phyloP scores from a whole-genome alignment of 2,113 vertebrate genomes.

The Ardeotis arabs region DNA sequence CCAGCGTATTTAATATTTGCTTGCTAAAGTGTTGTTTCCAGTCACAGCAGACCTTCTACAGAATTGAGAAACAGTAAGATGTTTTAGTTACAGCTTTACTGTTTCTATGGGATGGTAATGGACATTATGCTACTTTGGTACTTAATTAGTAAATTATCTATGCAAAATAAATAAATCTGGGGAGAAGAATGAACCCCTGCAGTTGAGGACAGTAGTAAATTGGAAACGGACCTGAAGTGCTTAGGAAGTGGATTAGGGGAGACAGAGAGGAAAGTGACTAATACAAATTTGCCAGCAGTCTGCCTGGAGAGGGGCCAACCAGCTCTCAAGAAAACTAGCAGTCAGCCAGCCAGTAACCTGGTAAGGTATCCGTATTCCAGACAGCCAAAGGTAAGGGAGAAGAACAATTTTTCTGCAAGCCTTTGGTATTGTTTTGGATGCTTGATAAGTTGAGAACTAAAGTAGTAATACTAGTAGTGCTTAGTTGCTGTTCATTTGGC shows the following conservation, averaged over 20 bases:
- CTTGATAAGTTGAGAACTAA: slow-evolving; percentile 13
- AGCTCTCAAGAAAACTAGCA: slow-evolving; percentile 55
- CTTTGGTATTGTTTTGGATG: slow-evolving; percentile 41
- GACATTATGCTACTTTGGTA: background rate
- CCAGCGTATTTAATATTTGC: background rate
- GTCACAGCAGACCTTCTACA: background rate
- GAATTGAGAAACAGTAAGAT: background rate
- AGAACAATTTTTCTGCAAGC: slow-evolving; percentile 22
- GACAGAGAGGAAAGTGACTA: slow-evolving; percentile 40
- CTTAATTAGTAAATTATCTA: background rate
- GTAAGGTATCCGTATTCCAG: slow-evolving; percentile 29
- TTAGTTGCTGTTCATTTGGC: slow-evolving; percentile 32
- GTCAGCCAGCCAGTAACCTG: slow-evolving; percentile 52
- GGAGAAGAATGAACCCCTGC: background rate
- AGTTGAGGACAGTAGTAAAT: background rate
- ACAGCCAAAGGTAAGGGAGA: slow-evolving; percentile 59
- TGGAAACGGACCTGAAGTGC: background rate
- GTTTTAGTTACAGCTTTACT: background rate
- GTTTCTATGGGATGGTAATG: background rate
- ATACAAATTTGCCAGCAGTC: slow-evolving; percentile 60
- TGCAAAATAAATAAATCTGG: background rate
- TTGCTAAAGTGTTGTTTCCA: background rate
- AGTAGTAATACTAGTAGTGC: background rate
- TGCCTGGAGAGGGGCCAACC: slow-evolving; percentile 45
- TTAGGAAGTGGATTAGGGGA: background rate